Evolutionary conservation across 2,797 vertebrate species (phyloP), one percentile per base, ranked within the genome.

Genomic region (Loriculus beryllinus): DNA sequence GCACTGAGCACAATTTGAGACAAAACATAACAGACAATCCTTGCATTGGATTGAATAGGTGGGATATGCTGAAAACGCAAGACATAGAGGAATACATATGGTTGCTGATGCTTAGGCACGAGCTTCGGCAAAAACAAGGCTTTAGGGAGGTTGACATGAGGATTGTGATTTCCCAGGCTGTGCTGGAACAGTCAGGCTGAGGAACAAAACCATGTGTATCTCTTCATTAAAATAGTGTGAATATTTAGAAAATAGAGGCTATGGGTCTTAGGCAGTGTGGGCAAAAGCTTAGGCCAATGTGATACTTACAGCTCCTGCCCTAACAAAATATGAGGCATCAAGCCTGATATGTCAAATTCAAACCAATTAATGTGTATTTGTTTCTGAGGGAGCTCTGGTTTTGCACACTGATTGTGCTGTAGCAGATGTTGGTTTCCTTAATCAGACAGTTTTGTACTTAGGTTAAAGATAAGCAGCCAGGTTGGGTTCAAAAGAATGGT

Each of bases 311-410:
- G 48, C 64, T 56, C 9, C 33, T 12, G 4, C 31, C 5, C 42
- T 29, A 5, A 4, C 1, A 4, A 78, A 83, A 35, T 23, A 29
- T 35, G 21, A 52, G 31, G 28, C 1, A 0, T 6, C 12, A 51
- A 75, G 6, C 22, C 19, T 45, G 8, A 43, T 25, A 5, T 7
- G 9, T 12, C 47, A 39, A 16, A 42, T 64, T n/a, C 17, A 45
- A 72, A 64, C 51, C 19, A 6, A 28, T 56, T 51, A 9, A 18
- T 0, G 0, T 31, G 7, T 22, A 6, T 64, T 42, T 45, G 14
- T 63, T 70, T 57, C 56, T 86, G 65, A 88, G 82, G 62, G 72
- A 88, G 37, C 63, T 33, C 48, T 2, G 18, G 40, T 9, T 86
- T 83, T 60, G 48, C 31, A 33, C 31, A 3, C 4, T 12, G 14